Evolutionary conservation across 2,888 invertebrate species (phyloP), one percentile per base, ranked within the genome.

Genomic region (Panopea generosa): DNA sequence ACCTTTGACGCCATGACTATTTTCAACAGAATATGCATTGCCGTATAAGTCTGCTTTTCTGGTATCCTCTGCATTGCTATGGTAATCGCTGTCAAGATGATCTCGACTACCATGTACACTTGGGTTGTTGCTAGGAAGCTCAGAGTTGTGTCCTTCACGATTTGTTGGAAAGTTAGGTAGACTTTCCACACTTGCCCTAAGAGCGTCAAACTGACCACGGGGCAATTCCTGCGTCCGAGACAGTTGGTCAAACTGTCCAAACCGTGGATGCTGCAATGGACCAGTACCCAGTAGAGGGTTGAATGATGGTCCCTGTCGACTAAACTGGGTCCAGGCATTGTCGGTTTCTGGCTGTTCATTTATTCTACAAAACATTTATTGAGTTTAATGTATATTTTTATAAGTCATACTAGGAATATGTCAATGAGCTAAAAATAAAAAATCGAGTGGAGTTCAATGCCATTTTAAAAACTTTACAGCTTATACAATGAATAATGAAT

Each of bases 71-170:
- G 65, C 57, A 27, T 60, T 75, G 24, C 79, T 79, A 52, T 76
- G 75, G 49, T 76, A 79, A 75, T 79, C 79, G 72, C 79, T 79
- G 38, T 79, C 79, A 7, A 72, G 53, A 38, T 61, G 61, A 47
- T 75, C 79, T 9, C 57, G 60, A 52, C 75, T 75, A 11, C 61
- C 72, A 18, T 52, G 68, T 6, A 71, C 49, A 62, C 72, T 72
- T 18, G 62, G 49, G 49, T 53, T 71, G 16, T 60, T 69, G 16
- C 63, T 50, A 20, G 53, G 40, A 20, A 52, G n/a, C 47, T 72
- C 72, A 22, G 43, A 43, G 38, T 59, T 63, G 2, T 14, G 52
- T 16, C 45, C 55, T 55, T 71, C 69, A 27, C 67, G 62, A 20
- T 49, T 38, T 0, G 67, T 38, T 11, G 75, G 65, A 29, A 73